Conservation (phyloP, 1,140 invertebrate genomes). For the Meloidogyne chitwoodi region DNA sequence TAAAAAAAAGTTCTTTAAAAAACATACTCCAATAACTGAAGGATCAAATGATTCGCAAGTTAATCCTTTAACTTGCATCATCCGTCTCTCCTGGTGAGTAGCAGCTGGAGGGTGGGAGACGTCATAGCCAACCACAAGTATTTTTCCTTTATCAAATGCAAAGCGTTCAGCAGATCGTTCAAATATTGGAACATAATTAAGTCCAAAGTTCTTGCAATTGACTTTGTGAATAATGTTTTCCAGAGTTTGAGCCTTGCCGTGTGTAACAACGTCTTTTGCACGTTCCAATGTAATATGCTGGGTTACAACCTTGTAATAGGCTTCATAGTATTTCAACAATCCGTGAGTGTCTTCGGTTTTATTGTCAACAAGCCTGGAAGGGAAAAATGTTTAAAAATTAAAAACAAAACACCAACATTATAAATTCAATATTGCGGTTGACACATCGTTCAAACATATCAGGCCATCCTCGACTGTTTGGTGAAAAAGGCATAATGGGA, state of each 20-base stretch:
- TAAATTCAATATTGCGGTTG: conserved; percentile 30
- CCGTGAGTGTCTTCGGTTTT: conserved; percentile 33
- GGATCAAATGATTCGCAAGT: conserved; percentile 29
- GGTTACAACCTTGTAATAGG: conserved; percentile 24
- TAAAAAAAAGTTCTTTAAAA: neutral
- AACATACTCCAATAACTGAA: conserved; percentile 30
- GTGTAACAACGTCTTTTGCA: conserved; percentile 29
- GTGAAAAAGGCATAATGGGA: neutral
- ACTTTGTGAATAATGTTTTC: conserved; percentile 36
- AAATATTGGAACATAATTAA: conserved; percentile 32
- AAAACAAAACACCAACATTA: conserved; percentile 10
- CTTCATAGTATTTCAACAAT: conserved; percentile 36
- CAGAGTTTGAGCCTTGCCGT: conserved; percentile 28
- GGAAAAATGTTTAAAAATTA: neutral
- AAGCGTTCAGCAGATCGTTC: conserved; percentile 29
- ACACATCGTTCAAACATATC: conserved; percentile 36
- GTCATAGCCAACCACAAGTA: conserved; percentile 36
- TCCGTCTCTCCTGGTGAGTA: conserved; percentile 26
- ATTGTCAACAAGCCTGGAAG: conserved; percentile 15
- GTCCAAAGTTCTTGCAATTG: conserved; percentile 41
- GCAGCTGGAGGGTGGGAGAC: conserved; percentile 30
- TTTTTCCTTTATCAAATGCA: conserved; percentile 20
- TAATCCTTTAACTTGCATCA: conserved; percentile 29
- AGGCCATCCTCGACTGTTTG: conserved; percentile 15
- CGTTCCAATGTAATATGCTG: conserved; percentile 35